Evolutionary conservation across 2,888 invertebrate species (phyloP), one percentile per base, ranked within the genome.

Genomic region (Pelosia muscerda): DNA sequence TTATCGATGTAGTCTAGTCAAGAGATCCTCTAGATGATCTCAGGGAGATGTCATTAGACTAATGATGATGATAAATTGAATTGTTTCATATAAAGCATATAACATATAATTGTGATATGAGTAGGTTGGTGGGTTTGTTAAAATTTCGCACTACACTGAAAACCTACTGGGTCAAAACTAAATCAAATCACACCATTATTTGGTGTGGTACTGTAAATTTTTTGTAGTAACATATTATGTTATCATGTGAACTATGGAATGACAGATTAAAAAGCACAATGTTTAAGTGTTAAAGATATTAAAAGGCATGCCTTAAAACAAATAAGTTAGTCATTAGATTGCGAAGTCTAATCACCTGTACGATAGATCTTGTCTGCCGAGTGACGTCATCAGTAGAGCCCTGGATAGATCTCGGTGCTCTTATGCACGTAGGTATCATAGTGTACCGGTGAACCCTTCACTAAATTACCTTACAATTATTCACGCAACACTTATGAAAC

Each of bases 381-480:
- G 96, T 96, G 90, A 97, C 96, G 91, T 97, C 97, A 92, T 97
- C 97, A 76, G 96, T 96, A 79, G 97, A 97, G 83, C 97, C 97
- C 91, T 97, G 97, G 84, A 96, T 96, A 77, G 96, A 95, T 76
- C 96, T 96, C 79, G 96, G 96, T 60, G 97, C 96, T 86, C 96
- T 94, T 81, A 97, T 97, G 87, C 97, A 97, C 82, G 96, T 96
- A 58, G 96, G 96, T 91, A 96, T 96, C 96, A 96, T 96, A 73
- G 73, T 88, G 83, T 87, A 83, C 74, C 66, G n/a, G n/a, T n/a
- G n/a, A 76, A 75, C 76, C 73, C 72, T 63, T 64, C 53, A 26
- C 26, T 34, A 57, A 65, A 68, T 72, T 0, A 69, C 65, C 68
- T 75, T 58, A 55, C 56, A 49, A 31, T 19, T 23, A 56, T 53